Evolutionary conservation across 2,113 vertebrate species (phyloP), one percentile per base, ranked within the genome.

Genomic region (Tangachromis dhanisi): DNA sequence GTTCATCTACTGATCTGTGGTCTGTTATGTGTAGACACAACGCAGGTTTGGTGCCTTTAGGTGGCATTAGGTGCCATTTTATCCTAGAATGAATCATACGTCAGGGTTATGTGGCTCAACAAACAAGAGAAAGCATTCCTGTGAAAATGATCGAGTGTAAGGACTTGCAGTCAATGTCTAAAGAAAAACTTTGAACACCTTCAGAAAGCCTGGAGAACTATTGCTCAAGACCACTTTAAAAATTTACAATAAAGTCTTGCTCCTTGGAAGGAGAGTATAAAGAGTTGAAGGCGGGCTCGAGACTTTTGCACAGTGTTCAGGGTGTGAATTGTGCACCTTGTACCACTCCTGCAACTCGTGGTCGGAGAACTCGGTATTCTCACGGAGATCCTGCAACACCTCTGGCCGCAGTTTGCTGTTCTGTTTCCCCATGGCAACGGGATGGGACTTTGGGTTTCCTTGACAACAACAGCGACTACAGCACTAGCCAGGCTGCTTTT

Each of bases 331-430:
- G 26, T 57, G 17, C 80, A 97, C 97, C 96, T 97, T 99, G 96
- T 99, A 99, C 99, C 99, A 99, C 88, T 99, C 98, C 95, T 99
- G 99, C 73, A 99, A 96, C 97, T 99, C 99, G 83, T 99, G 97
- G 90, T 99, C 99, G 0, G 99, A 98, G 96, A 99, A 99, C 93
- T 99, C 98, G 0, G 99, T 99, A 95, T 99, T 99, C 95, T 99
- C 99, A 83, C 98, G 96, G 89, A 99, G 97, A 95, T 99, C 99
- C 95, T 98, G 98, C 63, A 99, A 97, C 98, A 99, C 98, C 97
- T 99, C 98, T 0, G 99, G 99, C 71, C 99, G 97, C 61, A 99
- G 97, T 90, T 99, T 99, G 97, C 99, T 99, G 97, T 99, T 99
- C 95, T 99, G 99, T 95, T 99, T 99, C 92, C 98, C 99, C 99